Evolutionary conservation across 2,113 vertebrate species (phyloP).

Genomic region (Oreochromis spilurus): DNA sequence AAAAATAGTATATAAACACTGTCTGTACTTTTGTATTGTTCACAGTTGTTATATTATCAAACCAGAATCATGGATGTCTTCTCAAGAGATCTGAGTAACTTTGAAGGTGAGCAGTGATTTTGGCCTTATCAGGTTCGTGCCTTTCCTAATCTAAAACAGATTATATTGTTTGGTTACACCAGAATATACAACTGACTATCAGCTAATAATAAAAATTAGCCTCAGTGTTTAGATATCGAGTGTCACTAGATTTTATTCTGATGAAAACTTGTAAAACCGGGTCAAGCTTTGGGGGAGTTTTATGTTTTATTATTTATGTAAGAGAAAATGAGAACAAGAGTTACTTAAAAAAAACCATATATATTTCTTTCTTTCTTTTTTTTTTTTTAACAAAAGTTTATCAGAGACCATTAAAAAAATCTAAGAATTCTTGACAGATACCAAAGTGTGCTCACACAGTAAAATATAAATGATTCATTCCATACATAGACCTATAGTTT

Average conservation of each 20-base stretch:
- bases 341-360: neutral
- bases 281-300: neutral
- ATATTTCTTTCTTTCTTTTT: neutral
- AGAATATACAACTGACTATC: slow-evolving; percentile 10
- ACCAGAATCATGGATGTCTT: neutral
- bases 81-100: neutral
- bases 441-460: neutral
- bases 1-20: neutral
- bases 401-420: neutral
- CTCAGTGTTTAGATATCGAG: neutral
- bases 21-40: neutral
- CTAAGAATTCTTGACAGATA: neutral
- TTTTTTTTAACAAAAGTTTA: neutral
- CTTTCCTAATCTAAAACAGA: slow-evolving; percentile 7
- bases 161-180: slow-evolving; percentile 44
- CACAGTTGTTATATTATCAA: neutral
- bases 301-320: neutral
- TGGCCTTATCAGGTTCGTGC: slow-evolving; percentile 5
- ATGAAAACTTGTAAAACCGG: neutral
- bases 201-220: neutral
- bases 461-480: neutral
- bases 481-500: neutral
- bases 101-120: neutral
- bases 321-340: neutral
- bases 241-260: neutral